Conservation (phyloP, 2,113 vertebrate genomes). For the Ptyas mucosa region DNA sequence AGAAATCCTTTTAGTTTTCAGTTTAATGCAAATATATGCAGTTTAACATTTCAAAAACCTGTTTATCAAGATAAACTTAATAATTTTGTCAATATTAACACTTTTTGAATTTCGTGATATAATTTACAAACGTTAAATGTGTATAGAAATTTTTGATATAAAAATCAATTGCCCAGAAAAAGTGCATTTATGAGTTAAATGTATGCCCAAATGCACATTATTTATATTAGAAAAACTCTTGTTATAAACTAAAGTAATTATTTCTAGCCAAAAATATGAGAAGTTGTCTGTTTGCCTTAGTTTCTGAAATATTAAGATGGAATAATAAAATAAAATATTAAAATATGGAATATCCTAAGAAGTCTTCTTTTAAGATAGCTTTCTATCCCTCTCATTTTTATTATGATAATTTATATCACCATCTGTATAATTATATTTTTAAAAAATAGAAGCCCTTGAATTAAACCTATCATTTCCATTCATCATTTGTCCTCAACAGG, state of each 20-base stretch:
- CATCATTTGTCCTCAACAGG: background rate
- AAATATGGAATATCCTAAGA: background rate
- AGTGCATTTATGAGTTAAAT: background rate
- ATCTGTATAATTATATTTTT: background rate
- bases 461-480: background rate
- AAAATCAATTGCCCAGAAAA: background rate
- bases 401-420: background rate
- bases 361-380: background rate
- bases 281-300: too few relatives aligned
- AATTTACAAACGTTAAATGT: background rate
- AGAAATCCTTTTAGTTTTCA: background rate
- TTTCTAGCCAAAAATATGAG: background rate
- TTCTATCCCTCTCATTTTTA: background rate
- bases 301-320: background rate
- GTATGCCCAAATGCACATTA: background rate
- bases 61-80: too few relatives aligned
- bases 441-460: background rate
- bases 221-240: background rate
- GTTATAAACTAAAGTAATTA: background rate
- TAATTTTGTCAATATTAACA: too few relatives aligned
- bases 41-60: too few relatives aligned
- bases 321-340: background rate
- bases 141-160: background rate
- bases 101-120: background rate
- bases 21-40: too few relatives aligned